A percentile compares a stretch with the other conserved stretches of the same genome.
These are phyloP conservation scores for Heteractis magnifica DNA, from an alignment of 92 coral and sea anemone species.

Conservation along the genomic window DNA sequence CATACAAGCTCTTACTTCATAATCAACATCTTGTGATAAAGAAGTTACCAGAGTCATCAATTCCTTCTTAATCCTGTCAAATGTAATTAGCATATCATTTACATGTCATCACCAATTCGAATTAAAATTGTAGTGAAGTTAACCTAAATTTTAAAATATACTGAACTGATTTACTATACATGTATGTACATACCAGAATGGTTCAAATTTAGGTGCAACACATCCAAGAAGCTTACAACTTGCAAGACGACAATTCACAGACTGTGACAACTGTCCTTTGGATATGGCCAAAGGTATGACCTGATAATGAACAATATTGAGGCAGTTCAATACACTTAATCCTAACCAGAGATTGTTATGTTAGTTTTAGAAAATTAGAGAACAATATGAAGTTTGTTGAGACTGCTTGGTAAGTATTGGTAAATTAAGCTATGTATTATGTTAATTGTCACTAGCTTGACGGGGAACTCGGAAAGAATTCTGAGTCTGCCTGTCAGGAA, in stretches of 20 bases:
- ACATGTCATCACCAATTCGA: background rate
- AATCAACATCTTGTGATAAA: slow-evolving; percentile 96
- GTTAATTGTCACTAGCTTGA: no score
- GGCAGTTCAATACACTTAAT: background rate
- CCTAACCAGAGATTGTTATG: background rate
- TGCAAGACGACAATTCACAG: slow-evolving; percentile 89
- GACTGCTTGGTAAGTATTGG: no score
- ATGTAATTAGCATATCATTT: background rate
- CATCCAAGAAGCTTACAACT: slow-evolving; percentile 89
- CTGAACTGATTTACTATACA: no score
- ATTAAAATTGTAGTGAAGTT: background rate
- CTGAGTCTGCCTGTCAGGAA: no score
- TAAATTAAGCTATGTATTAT: no score
- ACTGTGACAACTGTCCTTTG: slow-evolving; percentile 93
- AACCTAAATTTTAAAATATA: no score
- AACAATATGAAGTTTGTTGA: no score
- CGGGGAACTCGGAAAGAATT: no score
- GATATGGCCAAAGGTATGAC: slow-evolving; percentile 87
- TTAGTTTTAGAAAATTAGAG: no score
- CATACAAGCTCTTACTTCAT: slow-evolving; percentile 98
- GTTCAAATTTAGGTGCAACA: slow-evolving; percentile 94
- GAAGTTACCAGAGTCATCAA: slow-evolving; percentile 87
- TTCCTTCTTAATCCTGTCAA: slow-evolving; percentile 90
- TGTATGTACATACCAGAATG: slow-evolving; percentile 65
- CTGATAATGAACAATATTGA: slow-evolving; percentile 36